Evolutionary conservation across 2,888 invertebrate species (phyloP).

Genomic region (Vanessa cardui): DNA sequence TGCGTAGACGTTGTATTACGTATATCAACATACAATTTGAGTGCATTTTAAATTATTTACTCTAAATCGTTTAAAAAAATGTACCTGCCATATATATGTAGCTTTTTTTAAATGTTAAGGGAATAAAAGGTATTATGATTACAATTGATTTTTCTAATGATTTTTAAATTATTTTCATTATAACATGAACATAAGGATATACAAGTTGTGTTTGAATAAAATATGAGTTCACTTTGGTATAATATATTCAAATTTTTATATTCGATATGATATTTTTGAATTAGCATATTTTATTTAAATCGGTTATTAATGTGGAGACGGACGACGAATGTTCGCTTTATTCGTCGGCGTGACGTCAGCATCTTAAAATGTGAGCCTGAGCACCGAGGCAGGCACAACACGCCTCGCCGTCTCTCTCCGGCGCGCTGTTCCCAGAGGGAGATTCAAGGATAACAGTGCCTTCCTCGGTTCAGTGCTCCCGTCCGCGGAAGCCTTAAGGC

Average conservation of each 20-base stretch:
- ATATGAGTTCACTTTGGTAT: too few species aligned
- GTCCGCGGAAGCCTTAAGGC: slow-evolving; percentile 60
- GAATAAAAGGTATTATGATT: too few species aligned
- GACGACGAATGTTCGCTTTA: slow-evolving; percentile 9
- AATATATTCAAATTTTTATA: too few species aligned
- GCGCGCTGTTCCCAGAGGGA: slow-evolving; percentile 64
- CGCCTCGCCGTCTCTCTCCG: slow-evolving; percentile 57
- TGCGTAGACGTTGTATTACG: slow-evolving; percentile 16
- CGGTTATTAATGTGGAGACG: not conserved
- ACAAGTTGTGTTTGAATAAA: too few species aligned
- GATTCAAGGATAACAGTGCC: slow-evolving; percentile 73
- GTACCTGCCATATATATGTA: too few species aligned
- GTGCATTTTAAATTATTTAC: not conserved
- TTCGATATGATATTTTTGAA: too few species aligned
- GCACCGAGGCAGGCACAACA: slow-evolving; percentile 49
- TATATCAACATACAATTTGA: not conserved
- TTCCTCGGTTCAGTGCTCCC: slow-evolving; percentile 78
- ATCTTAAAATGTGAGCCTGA: slow-evolving; percentile 63
- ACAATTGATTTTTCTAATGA: too few species aligned
- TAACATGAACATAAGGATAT: too few species aligned
- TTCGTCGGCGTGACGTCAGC: slow-evolving; percentile 60
- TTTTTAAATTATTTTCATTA: too few species aligned
- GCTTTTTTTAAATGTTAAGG: too few species aligned
- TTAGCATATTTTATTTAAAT: not conserved
- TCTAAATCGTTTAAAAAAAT: not conserved